Evolutionary conservation across 2,113 vertebrate genomes (phyloP), one percentile per base, ranked within the genome.

Genomic region (Pomatostomus ruficeps): DNA sequence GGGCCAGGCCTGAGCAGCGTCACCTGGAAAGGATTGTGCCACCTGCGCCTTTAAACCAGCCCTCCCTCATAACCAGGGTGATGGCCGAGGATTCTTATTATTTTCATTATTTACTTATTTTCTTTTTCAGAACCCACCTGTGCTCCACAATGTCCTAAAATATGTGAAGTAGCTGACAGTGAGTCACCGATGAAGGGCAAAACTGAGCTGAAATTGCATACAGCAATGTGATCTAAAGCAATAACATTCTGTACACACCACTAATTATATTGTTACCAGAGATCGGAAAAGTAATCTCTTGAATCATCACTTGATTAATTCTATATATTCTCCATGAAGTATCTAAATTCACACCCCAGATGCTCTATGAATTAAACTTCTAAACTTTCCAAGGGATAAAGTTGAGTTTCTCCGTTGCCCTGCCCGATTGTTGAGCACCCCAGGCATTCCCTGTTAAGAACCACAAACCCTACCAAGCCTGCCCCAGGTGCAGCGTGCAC

Each of bases 381-480:
- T 4, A 4, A 71, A 23, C 17, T 42, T 84, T 40, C 43, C 76
- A 58, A 66, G 35, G 52, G 18, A 59, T 63, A 26, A 66, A 46
- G 25, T 0, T 58, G 26, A 26, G 3, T 74, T 89, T 91, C 61
- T 38, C 46, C 33, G 7, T 33, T 59, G 59, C 15, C 11, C 19
- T 42, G 24, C 38, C 22, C 4, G 0, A 0, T 0, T n/a, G 13
- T 16, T 28, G 29, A 70, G 38, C 14, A 12, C 6, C 14, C 4
- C 1, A 52, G 23, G 13, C 2, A 7, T 42, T 72, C 20, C 25
- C n/a, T 54, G 25, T 12, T 1, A 4, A 33, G 42, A 75, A 3
- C 15, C 24, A 20, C 54, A 43, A 72, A 68, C 52, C 23, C 48
- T 10, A 1, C 12, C 19, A 25, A 45, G 21, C 17, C 38, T 3